These are phyloP conservation scores for Apodemus speciosus DNA, from an alignment of 2,113 vertebrate species.

Conservation along the genomic window DNA sequence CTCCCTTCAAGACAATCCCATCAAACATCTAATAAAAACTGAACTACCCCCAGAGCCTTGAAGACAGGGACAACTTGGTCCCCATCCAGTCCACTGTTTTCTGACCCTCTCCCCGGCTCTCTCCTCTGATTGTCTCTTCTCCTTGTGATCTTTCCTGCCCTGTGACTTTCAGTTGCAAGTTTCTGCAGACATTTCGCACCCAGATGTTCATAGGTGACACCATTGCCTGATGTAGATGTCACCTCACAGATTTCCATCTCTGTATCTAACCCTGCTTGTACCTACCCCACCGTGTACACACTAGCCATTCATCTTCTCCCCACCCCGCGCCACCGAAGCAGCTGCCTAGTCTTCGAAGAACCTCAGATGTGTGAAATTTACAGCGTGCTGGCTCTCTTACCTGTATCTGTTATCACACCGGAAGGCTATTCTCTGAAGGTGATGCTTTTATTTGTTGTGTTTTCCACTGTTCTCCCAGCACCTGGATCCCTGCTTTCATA, in stretches of 20 bases:
- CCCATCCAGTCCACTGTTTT: neutral
- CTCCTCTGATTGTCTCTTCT: neutral
- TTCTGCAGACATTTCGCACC: neutral
- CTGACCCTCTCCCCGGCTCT: neutral
- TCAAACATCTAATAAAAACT: constrained; percentile 7
- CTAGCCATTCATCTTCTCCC: neutral
- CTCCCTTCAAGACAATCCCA: neutral
- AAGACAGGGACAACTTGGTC: neutral
- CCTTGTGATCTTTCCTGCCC: neutral
- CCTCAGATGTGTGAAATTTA: rapidly evolving
- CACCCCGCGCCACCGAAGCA: too few species aligned
- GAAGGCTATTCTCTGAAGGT: rapidly evolving
- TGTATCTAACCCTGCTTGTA: too few species aligned
- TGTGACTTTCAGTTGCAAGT: rapidly evolving
- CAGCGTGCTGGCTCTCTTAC: too few species aligned
- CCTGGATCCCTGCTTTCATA: neutral
- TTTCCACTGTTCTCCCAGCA: neutral
- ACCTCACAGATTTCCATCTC: neutral
- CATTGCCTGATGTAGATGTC: neutral
- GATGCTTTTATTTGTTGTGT: neutral
- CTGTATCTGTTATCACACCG: neutral
- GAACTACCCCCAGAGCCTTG: neutral
- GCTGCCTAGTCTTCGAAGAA: neutral
- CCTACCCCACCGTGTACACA: too few species aligned
- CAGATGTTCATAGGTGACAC: neutral